Percentiles rank a stretch among this genome's conserved stretches.
phyloP scores from a whole-genome alignment of 1,140 invertebrate species.

The Aphis gossypii region DNA sequence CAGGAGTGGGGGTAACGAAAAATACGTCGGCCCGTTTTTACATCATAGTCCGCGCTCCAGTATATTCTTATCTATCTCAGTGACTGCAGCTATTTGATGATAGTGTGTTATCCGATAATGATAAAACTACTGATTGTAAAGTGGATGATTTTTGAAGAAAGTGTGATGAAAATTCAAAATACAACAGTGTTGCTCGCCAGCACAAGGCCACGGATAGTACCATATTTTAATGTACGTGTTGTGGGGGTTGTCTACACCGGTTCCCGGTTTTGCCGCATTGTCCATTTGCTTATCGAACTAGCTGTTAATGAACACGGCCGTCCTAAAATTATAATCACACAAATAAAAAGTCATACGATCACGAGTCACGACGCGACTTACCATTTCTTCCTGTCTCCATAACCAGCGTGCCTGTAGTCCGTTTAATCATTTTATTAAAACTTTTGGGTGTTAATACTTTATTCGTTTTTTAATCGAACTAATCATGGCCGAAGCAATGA shows the following conservation, averaged over 20 bases:
- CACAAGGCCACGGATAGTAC: background rate
- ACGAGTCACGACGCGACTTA: background rate
- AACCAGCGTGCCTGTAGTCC: background rate
- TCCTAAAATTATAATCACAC: background rate
- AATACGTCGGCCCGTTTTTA: too few species aligned
- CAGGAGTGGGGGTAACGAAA: too few species aligned
- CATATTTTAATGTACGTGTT: background rate
- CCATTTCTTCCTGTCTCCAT: background rate
- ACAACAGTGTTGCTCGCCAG: too few species aligned
- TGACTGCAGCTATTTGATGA: too few species aligned
- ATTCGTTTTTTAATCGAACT: background rate
- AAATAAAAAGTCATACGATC: background rate
- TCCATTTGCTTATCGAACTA: background rate
- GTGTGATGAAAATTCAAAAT: too few species aligned
- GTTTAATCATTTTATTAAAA: background rate
- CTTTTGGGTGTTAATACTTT: background rate
- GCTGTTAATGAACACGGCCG: background rate
- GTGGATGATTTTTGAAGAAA: too few species aligned
- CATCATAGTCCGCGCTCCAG: too few species aligned
- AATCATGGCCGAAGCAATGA: slow-evolving; percentile 76
- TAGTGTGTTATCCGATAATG: too few species aligned
- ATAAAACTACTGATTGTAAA: too few species aligned
- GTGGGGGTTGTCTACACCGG: background rate
- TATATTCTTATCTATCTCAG: too few species aligned
- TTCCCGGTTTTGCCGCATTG: background rate